phyloP scores from a whole-genome alignment of 2,888 invertebrate genomes.

The Arrhopalites spinosus region DNA sequence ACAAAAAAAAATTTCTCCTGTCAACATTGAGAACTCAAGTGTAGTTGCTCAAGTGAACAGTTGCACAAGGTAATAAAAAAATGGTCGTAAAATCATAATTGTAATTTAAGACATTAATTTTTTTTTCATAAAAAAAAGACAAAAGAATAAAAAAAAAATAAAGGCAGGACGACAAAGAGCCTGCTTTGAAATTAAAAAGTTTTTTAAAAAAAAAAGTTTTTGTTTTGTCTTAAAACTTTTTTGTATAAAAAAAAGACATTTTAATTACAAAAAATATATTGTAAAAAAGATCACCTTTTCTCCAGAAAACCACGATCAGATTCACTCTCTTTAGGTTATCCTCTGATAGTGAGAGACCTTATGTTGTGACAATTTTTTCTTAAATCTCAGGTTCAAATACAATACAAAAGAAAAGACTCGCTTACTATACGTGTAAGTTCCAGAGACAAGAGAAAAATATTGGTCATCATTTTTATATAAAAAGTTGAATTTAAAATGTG shows the following conservation, averaged over 20 bases:
- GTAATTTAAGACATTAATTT: neutral
- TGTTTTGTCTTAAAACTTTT: neutral
- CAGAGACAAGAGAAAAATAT: too few relatives aligned
- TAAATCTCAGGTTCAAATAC: neutral
- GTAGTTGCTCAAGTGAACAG: neutral
- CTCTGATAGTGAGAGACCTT: conserved; percentile 2
- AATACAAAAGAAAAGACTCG: too few relatives aligned
- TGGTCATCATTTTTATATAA: too few relatives aligned
- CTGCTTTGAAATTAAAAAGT: too few relatives aligned
- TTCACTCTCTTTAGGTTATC: neutral
- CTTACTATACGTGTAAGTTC: too few relatives aligned
- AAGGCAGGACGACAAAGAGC: neutral
- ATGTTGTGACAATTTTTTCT: neutral
- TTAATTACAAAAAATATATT: neutral
- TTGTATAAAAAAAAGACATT: too few relatives aligned
- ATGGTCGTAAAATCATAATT: neutral
- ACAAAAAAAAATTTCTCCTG: neutral
- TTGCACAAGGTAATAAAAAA: neutral
- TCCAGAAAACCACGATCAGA: neutral
- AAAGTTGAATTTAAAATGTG: too few relatives aligned
- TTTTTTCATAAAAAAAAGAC: neutral
- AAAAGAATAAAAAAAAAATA: neutral
- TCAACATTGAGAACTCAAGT: neutral
- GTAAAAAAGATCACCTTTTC: conserved; percentile 10
- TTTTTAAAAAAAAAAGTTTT: neutral